These are phyloP conservation scores for Thelaira solivaga DNA, from an alignment of 2,888 invertebrate genomes.

Conservation along the genomic window DNA sequence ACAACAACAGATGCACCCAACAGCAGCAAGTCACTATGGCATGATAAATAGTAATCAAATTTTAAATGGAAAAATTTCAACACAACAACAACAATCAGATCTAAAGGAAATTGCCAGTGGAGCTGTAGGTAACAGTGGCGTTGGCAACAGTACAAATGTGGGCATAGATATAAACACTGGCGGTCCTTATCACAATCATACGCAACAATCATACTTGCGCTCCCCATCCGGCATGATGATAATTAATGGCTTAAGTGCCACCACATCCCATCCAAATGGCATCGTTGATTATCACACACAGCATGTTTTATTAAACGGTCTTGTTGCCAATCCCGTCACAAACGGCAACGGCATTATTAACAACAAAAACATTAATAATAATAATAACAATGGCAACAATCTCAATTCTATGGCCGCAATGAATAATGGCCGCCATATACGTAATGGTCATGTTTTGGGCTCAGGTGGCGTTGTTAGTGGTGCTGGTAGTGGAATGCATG, in stretches of 20 bases:
- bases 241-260: slow-evolving; percentile 45
- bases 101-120: slow-evolving; percentile 41
- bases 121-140: slow-evolving; percentile 14
- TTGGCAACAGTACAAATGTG: slow-evolving; percentile 24
- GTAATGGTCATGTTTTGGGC: slow-evolving; percentile 66
- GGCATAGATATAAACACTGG: slow-evolving; percentile 14
- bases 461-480: slow-evolving; percentile 57
- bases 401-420: slow-evolving; percentile 59
- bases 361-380: slow-evolving; percentile 54
- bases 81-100: slow-evolving; percentile 60
- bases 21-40: slow-evolving; percentile 59
- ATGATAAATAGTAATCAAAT: slow-evolving; percentile 64
- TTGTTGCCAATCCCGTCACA: slow-evolving; percentile 41
- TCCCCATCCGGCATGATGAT: slow-evolving; percentile 48
- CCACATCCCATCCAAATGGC: slow-evolving; percentile 52
- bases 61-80: slow-evolving; percentile 58
- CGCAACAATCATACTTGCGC: slow-evolving; percentile 49
- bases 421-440: slow-evolving; percentile 68
- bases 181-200: slow-evolving; percentile 47
- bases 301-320: slow-evolving; percentile 48
- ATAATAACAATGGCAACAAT: slow-evolving; percentile 45
- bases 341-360: slow-evolving; percentile 58
- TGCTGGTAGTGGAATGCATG: slow-evolving; percentile 57
- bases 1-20: slow-evolving; percentile 63
- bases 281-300: slow-evolving; percentile 59